Percentiles rank a stretch among this genome's conserved stretches.
Conservation (phyloP, 92 coral and sea anemone species). For the Porites cylindrica region DNA sequence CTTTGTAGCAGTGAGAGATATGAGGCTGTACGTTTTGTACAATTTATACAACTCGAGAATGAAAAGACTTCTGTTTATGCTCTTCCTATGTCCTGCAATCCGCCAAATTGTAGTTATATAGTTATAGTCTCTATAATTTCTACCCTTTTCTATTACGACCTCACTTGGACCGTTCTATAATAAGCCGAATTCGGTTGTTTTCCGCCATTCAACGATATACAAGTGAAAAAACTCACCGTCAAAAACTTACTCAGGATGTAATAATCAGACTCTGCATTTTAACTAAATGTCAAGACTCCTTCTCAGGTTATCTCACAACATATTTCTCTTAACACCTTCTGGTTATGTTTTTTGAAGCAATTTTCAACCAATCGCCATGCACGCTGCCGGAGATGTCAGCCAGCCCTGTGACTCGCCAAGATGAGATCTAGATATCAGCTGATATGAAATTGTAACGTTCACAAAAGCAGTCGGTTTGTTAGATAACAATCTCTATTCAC, state of each 20-base stretch:
- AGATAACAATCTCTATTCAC: not conserved
- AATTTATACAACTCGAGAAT: too few relatives aligned
- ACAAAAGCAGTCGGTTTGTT: not conserved
- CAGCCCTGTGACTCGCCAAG: not conserved
- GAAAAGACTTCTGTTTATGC: too few relatives aligned
- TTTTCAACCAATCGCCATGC: not conserved
- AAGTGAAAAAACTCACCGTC: not conserved
- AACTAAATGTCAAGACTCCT: not conserved
- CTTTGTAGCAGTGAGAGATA: too few relatives aligned
- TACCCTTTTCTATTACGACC: too few relatives aligned
- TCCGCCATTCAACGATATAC: too few relatives aligned
- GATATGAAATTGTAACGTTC: not conserved
- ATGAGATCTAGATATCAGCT: not conserved
- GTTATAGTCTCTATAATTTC: too few relatives aligned
- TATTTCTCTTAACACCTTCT: not conserved
- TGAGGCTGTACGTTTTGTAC: too few relatives aligned
- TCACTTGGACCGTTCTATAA: too few relatives aligned
- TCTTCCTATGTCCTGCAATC: too few relatives aligned
- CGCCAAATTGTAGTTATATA: too few relatives aligned
- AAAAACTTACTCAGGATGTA: not conserved
- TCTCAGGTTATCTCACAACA: not conserved
- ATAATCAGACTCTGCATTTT: not conserved
- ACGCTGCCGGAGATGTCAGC: not conserved
- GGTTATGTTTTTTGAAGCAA: not conserved
- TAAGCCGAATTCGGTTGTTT: too few relatives aligned